A percentile compares a stretch with the other conserved stretches of the same genome.
Evolutionary conservation across 2,888 invertebrate genomes (phyloP).

Genomic region (Catocala sponsa): DNA sequence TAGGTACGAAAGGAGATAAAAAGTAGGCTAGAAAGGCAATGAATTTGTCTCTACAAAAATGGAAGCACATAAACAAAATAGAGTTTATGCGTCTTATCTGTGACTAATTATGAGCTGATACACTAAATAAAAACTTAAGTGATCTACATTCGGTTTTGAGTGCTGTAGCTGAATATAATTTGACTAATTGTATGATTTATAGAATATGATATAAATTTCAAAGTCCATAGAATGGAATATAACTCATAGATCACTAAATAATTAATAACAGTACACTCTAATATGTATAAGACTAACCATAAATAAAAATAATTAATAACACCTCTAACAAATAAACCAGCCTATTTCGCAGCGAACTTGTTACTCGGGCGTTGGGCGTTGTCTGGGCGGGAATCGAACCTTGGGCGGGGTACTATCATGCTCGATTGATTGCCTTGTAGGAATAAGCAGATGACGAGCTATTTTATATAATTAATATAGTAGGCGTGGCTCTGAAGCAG

Average conservation of each 20-base stretch:
- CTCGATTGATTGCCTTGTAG: constrained; percentile 40
- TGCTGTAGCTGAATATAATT: no score
- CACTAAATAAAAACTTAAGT: no score
- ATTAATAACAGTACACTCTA: background rate
- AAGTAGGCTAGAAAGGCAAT: no score
- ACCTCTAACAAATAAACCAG: constrained; percentile 43
- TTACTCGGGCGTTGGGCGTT: constrained; percentile 55
- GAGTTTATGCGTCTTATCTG: no score
- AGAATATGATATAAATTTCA: no score
- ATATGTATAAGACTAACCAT: constrained; percentile 10
- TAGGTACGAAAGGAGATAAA: no score
- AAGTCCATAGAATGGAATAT: no score
- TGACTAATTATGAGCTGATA: no score
- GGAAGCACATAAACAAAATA: no score
- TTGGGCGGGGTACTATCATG: constrained; percentile 60
- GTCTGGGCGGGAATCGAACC: constrained; percentile 56
- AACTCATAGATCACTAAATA: background rate
- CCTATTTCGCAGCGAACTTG: constrained; percentile 56
- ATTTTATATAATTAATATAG: constrained; percentile 65
- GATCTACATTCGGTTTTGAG: no score
- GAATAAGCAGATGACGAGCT: constrained; percentile 61
- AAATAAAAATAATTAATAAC: constrained; percentile 39
- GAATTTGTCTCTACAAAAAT: no score
- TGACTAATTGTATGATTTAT: no score
- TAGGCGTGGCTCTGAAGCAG: constrained; percentile 63